Evolutionary conservation across 2,888 invertebrate species (phyloP).

Genomic region (Tiliacea citrago): DNA sequence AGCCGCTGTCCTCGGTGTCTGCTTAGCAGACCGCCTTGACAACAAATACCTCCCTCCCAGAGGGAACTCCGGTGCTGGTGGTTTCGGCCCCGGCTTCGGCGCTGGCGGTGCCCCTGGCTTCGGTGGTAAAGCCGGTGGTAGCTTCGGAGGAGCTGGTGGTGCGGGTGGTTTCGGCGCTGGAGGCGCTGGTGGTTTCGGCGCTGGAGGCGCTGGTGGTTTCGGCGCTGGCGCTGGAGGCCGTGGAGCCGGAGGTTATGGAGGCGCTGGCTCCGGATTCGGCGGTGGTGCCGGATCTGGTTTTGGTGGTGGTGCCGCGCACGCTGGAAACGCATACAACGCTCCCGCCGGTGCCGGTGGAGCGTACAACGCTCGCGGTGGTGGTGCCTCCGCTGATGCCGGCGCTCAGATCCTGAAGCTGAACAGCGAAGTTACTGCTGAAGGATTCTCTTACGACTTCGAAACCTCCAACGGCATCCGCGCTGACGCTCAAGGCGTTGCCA

Average conservation of each 20-base stretch:
- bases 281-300: constrained; percentile 62
- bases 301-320: constrained; percentile 64
- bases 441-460: constrained; percentile 87
- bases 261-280: constrained; percentile 79
- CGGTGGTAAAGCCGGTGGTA: constrained; percentile 62
- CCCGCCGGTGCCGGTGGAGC: constrained; percentile 68
- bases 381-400: constrained; percentile 79
- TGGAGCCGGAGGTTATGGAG: constrained; percentile 60
- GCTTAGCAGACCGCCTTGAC: constrained; percentile 87
- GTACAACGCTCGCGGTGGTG: constrained; percentile 70
- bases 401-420: constrained; percentile 85
- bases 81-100: constrained; percentile 79
- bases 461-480: constrained; percentile 88
- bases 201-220: constrained; percentile 63
- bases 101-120: constrained; percentile 62
- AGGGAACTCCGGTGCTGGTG: constrained; percentile 85
- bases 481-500: constrained; percentile 86
- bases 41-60: constrained; percentile 89
- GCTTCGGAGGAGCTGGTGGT: constrained; percentile 74
- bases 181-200: constrained; percentile 71
- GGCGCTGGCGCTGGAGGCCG: constrained; percentile 61
- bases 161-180: constrained; percentile 79
- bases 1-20: constrained; percentile 85
- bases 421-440: constrained; percentile 87
- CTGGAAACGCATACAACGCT: constrained; percentile 63